Conservation (phyloP, 2,797 vertebrate species). For the Dallia pectoralis region DNA sequence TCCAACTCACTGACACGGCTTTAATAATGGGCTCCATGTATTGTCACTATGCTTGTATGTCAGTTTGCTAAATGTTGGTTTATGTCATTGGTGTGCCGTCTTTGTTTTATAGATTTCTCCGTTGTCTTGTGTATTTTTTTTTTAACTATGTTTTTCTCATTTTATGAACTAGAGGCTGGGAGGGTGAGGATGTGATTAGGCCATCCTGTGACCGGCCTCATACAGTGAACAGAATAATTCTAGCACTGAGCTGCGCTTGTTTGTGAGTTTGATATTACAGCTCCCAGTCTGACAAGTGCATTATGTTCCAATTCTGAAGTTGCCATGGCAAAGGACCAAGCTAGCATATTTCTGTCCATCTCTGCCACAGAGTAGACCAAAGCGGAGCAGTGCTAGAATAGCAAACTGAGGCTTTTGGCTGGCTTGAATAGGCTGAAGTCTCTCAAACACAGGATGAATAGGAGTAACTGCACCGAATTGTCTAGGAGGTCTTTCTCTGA, state of each 20-base stretch:
- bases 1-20: too few relatives aligned
- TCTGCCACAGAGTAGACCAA: constrained; percentile 4
- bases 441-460: constrained; percentile 57
- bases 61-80: too few relatives aligned
- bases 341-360: constrained; percentile 41
- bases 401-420: constrained; percentile 43
- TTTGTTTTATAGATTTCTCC: too few relatives aligned
- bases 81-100: too few relatives aligned
- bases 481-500: constrained; percentile 61
- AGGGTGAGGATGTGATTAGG: neutral
- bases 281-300: constrained; percentile 32
- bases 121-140: too few relatives aligned
- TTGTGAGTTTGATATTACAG: constrained; percentile 47
- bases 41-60: too few relatives aligned
- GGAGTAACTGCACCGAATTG: constrained; percentile 48
- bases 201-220: neutral
- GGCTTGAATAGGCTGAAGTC: constrained; percentile 55
- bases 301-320: constrained; percentile 60
- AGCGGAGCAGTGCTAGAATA: constrained; percentile 3
- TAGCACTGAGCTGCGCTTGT: constrained; percentile 26
- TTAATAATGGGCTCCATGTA: too few relatives aligned
- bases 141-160: too few relatives aligned
- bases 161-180: neutral
- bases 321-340: constrained; percentile 63
- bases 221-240: neutral